Conservation (phyloP, 2,797 vertebrate genomes). For the Crypturellus tataupa region DNA sequence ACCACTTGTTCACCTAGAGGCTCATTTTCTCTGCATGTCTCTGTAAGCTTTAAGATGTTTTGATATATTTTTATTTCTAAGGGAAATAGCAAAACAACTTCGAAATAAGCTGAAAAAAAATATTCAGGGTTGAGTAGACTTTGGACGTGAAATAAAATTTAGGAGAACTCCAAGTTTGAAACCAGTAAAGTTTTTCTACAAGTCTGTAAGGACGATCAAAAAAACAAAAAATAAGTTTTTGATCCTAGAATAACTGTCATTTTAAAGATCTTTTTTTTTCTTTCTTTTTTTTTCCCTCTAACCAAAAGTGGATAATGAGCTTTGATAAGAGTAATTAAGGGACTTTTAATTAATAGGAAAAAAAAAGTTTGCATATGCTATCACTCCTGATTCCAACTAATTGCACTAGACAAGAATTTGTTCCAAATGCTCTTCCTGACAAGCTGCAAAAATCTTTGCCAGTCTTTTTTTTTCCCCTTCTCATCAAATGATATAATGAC, state of each 20-base stretch:
- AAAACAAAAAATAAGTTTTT: not conserved
- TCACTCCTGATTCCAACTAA: slow-evolving; percentile 13
- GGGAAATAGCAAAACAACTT: not conserved
- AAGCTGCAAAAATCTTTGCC: not conserved
- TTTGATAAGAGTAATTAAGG: slow-evolving; percentile 42
- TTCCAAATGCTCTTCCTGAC: slow-evolving; percentile 5
- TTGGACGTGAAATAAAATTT: not conserved
- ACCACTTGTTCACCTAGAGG: accelerated
- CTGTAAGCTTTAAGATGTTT: not conserved
- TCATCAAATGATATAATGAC: not conserved
- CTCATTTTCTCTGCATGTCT: not conserved
- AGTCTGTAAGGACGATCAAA: accelerated
- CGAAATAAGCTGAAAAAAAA: not conserved
- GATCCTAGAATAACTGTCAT: not conserved
- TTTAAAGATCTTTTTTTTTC: not conserved
- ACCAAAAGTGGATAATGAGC: not conserved
- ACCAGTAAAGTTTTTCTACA: not conserved
- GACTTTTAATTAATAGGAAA: not conserved
- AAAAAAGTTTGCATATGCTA: not conserved
- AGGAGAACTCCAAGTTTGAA: not conserved
- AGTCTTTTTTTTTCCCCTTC: not conserved
- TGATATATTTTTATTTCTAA: not conserved
- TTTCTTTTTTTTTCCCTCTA: not conserved
- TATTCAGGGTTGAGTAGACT: not conserved
- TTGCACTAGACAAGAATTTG: slow-evolving; percentile 7